Base-by-base conservation (phyloP, 2,888 invertebrate species). In the Orthosia incerta region DNA sequence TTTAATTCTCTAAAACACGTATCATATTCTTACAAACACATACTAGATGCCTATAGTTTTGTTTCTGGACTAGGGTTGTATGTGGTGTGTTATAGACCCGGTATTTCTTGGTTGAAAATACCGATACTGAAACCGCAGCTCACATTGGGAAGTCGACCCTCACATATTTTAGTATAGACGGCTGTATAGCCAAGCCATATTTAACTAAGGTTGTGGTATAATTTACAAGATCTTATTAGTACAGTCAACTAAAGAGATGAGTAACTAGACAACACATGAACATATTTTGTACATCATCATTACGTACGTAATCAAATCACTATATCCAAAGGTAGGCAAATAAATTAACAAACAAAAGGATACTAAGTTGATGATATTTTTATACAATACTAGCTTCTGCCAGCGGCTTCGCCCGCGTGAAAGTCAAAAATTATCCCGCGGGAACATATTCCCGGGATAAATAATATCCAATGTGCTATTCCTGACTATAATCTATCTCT, bases 91-190 rank as follows among this genome's bases (percentile, higher is more conserved):
- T 18, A 61, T 46, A 50, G 69, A 46, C 20, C 20, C 7, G n/a
- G 16, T 66, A 53, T 68, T 61, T 31, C 45, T 67, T 55, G 20
- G 59, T 31, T 13, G 5, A 51, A 18, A 72, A 64, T 60, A 59
- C 60, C 51, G 31, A 61, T 76, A 74, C 45, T 5, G 23, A 31
- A 63, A 80, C 64, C 73, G 50, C 74, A 76, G 31, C 15, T 31
- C 23, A 51, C 9, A 18, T 45, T 53, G 20, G 46, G 31, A 50
- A 31, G n/a, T 26, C 39, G 46, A 63, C 62, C 73, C 55, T 51
- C 60, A n/a, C 48, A 72, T 61, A 72, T 56, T 79, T 72, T 23
- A 45, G 55, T 18, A 56, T 39, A 51, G 18, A 18, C 50, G 46
- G 15, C 26, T 20, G 13, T 23, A 76, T 31, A 5, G n/a, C 31